Percentiles rank a stretch among this genome's conserved stretches.
phyloP scores from a whole-genome alignment of 2,113 vertebrate genomes.

The Syngnathus floridae region DNA sequence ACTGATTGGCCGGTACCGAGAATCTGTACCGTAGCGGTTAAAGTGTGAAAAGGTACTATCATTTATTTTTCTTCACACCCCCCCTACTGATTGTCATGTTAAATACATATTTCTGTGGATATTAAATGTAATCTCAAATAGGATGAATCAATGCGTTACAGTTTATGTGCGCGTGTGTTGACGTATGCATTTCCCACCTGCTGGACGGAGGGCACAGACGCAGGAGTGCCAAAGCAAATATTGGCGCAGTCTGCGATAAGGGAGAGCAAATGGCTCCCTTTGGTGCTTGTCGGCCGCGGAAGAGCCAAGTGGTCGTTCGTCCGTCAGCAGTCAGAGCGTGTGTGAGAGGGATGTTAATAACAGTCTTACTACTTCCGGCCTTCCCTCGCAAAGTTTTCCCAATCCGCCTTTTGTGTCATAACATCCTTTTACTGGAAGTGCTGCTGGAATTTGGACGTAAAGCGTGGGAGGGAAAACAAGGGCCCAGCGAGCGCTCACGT shows the following conservation, averaged over 20 bases:
- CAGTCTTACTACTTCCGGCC: constrained; percentile 3
- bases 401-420: constrained; percentile 46
- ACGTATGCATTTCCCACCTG: constrained; percentile 46
- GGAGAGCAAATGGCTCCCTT: constrained; percentile 28
- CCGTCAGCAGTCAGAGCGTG: constrained; percentile 26
- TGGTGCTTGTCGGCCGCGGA: constrained; percentile 20
- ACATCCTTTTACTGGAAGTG: constrained; percentile 57
- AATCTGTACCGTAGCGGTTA: no score
- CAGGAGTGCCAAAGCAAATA: constrained; percentile 39
- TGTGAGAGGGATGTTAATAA: background rate
- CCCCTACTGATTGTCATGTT: no score
- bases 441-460: constrained; percentile 40
- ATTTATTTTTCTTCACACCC: no score
- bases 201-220: constrained; percentile 37
- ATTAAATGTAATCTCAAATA: no score
- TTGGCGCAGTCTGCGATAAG: constrained; percentile 41
- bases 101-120: no score
- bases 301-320: background rate
- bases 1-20: no score
- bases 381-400: constrained; percentile 24
- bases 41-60: no score
- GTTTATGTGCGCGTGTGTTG: constrained; percentile 1
- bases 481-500: background rate
- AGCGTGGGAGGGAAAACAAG: constrained; percentile 38
- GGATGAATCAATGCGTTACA: no score